Conservation (phyloP, 2,888 invertebrate species). For the Achlya flavicornis region DNA sequence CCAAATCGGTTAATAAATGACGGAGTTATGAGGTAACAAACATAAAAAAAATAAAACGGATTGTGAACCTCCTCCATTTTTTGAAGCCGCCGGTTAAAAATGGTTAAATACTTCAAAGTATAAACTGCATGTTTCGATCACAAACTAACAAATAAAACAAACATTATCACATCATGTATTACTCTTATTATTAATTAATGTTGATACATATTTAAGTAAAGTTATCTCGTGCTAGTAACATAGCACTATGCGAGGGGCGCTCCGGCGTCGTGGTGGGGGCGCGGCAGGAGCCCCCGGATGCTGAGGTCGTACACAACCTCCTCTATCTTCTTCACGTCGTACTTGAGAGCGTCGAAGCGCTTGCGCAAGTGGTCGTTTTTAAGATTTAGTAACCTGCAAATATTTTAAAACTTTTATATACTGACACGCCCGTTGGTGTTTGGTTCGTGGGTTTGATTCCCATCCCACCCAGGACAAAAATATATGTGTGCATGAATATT, state of each 20-base stretch:
- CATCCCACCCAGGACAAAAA: too few species aligned
- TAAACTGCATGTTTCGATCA: too few species aligned
- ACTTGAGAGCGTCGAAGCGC: conserved; percentile 93
- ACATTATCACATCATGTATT: background rate
- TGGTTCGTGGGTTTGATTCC: too few species aligned
- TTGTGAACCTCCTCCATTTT: too few species aligned
- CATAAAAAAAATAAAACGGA: too few species aligned
- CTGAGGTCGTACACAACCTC: conserved; percentile 95
- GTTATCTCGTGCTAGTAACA: background rate
- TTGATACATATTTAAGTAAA: background rate
- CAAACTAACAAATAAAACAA: too few species aligned
- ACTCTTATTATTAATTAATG: background rate
- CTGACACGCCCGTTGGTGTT: too few species aligned
- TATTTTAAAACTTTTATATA: background rate
- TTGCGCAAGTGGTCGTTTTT: conserved; percentile 95
- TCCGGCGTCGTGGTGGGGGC: conserved; percentile 25
- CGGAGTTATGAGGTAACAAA: too few species aligned
- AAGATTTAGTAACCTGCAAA: conserved; percentile 87
- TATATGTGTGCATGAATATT: too few species aligned
- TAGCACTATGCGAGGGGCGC: background rate
- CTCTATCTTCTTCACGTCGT: conserved; percentile 97
- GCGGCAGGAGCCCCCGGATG: conserved; percentile 88
- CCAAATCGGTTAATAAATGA: too few species aligned
- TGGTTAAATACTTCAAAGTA: too few species aligned
- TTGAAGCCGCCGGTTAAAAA: too few species aligned